Evolutionary conservation across 2,113 vertebrate genomes (phyloP).

Genomic region (Albula glossodonta): DNA sequence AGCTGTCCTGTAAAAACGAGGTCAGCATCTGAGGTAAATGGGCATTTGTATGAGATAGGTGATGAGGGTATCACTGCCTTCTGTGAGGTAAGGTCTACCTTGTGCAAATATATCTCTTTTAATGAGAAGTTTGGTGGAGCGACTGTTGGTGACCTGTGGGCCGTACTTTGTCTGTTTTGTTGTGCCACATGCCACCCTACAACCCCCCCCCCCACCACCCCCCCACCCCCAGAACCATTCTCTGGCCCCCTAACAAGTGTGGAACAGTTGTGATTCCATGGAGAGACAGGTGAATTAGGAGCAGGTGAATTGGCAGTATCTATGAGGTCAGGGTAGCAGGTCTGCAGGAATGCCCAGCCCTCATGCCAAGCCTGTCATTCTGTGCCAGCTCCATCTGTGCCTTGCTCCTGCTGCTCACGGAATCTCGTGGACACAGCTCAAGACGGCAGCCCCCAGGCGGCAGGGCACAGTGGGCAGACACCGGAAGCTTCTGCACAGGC

Average conservation of each 20-base stretch:
- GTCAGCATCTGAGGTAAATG: background rate
- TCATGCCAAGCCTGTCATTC: slow-evolving; percentile 50
- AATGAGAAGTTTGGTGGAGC: slow-evolving; percentile 36
- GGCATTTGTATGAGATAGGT: slow-evolving; percentile 24
- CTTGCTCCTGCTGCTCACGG: slow-evolving; percentile 49
- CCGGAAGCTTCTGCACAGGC: slow-evolving; percentile 51
- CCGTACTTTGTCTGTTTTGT: slow-evolving; percentile 34
- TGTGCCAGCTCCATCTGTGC: slow-evolving; percentile 62
- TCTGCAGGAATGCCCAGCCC: slow-evolving; percentile 45
- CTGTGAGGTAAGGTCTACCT: slow-evolving; percentile 23
- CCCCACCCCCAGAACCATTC: slow-evolving; percentile 16
- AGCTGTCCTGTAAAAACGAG: background rate
- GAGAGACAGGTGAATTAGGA: slow-evolving; percentile 48
- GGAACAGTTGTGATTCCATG: slow-evolving; percentile 35
- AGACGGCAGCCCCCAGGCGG: slow-evolving; percentile 63
- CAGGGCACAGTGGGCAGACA: slow-evolving; percentile 44
- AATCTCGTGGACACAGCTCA: slow-evolving; percentile 64
- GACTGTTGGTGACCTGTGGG: slow-evolving; percentile 36
- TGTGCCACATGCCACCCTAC: slow-evolving; percentile 12
- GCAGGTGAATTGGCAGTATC: slow-evolving; percentile 41
- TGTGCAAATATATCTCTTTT: slow-evolving; percentile 23
- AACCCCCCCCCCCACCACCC: background rate
- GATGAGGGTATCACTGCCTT: slow-evolving; percentile 21
- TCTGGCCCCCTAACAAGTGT: slow-evolving; percentile 21
- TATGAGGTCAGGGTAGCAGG: slow-evolving; percentile 56